Conservation (phyloP, 1,140 invertebrate genomes). For the Drosophila kohkoa region DNA sequence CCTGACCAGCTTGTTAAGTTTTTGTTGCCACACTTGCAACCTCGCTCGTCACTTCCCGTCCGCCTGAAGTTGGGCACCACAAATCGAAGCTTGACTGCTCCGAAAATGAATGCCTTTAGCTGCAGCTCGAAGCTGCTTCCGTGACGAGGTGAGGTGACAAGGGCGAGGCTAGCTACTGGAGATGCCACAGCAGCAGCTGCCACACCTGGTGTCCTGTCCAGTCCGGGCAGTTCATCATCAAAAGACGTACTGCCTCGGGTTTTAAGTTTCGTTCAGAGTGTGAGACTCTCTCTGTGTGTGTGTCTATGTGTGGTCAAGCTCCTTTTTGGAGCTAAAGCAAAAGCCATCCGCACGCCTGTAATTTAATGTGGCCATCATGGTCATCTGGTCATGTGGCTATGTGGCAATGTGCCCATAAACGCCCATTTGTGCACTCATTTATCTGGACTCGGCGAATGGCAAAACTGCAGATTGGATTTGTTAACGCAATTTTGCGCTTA, state of each 20-base stretch:
- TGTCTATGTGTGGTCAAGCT: constrained; percentile 25
- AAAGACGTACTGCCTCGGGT: constrained; percentile 49
- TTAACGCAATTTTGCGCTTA: constrained; percentile 51
- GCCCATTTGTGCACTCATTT: constrained; percentile 42
- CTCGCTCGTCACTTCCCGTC: background rate
- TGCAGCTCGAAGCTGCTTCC: background rate
- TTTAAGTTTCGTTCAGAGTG: constrained; percentile 8
- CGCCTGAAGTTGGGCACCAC: constrained; percentile 15
- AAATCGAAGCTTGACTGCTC: constrained; percentile 42
- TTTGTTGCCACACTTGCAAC: constrained; percentile 24
- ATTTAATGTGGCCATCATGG: constrained; percentile 68
- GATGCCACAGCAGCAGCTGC: constrained; percentile 7
- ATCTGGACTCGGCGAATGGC: constrained; percentile 6
- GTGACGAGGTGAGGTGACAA: too few species aligned
- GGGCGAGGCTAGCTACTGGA: constrained; percentile 1
- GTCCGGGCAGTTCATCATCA: constrained; percentile 12
- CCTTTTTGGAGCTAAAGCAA: constrained; percentile 53
- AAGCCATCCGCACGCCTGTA: constrained; percentile 61
- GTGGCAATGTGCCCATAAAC: constrained; percentile 30
- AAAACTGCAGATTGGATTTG: constrained; percentile 45
- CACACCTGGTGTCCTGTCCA: constrained; percentile 9
- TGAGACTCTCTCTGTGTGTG: background rate
- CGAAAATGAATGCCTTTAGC: constrained; percentile 47
- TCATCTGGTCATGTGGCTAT: constrained; percentile 16
- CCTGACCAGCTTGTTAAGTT: constrained; percentile 69